Base-by-base conservation (phyloP, 2,797 vertebrate species). In the Parauchenoglanis ngamensis region DNA sequence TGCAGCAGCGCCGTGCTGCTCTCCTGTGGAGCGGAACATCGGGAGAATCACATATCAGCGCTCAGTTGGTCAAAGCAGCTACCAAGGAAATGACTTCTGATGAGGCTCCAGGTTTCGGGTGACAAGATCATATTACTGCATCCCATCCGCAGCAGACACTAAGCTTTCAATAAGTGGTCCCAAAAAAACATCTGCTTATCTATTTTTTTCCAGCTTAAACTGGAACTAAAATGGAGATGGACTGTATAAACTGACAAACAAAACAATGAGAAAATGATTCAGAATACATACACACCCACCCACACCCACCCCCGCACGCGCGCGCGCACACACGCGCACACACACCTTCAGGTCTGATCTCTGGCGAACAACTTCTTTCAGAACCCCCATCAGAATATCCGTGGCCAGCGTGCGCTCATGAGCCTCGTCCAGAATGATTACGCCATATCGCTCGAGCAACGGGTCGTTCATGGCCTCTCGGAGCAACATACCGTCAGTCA, bases 391-490 rank as follows among this genome's bases (percentile, higher is more conserved):
- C 91, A 99, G 96, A 92, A 99, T 99, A 94, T 99, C 98, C 0
- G 98, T 99, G 84, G 98, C 98, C 91, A 99, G 93, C 13, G 98
- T 99, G 91, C 98, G 97, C 91, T 99, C 98, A 85, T 99, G 98
- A 82, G 98, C 98, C 93, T 98, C 98, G 70, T 99, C 98, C 94
- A 99, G 96, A 92, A 99, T 98, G 92, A 99, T 97, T 87, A 99
- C 98, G 72, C 98, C 97, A 0, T 98, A 99, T 73, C 97, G 97
- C 88, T 99, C 98, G 81, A 99, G 94, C 86, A 99, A 95, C n/a
- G 98, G 98, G 92, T 99, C 98, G 1, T 99, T 99, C 98, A 99
- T 99, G n/a, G 98, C 98, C 93, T 99, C 98, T 68, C 98, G 97
- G 87, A 99, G 97, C 90, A 99, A 90, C 98, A 98, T 99, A 83